Base-by-base conservation (phyloP, 2,113 vertebrate genomes). In the Phrynosoma blainvillii region DNA sequence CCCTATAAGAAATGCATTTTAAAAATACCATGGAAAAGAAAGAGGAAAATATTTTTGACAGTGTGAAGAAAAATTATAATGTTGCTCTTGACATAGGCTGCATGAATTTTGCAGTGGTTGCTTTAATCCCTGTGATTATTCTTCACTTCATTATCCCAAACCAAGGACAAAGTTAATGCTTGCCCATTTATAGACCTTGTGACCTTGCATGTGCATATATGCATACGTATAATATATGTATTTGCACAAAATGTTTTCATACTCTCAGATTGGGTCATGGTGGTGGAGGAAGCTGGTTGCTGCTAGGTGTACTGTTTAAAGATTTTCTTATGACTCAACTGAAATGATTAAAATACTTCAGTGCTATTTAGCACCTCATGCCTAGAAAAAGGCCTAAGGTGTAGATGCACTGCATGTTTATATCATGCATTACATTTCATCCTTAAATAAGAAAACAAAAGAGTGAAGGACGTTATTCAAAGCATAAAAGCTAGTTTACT, bases 361-460 rank as follows among this genome's bases (percentile, higher is more conserved):
- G 18, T 4, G 54, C n/a, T 6, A 56, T 82, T 36, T 73, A 71
- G 8, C 1, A 2, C 6, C 9, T 13, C 32, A 56, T 9, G 10
- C 59, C 8, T 10, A 54, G 30, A 82, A 86, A 42, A 90, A 89
- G 71, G 30, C 20, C 82, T 77, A 25, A 89, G 86, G 71, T 42
- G 66, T 36, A 87, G 76, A 78, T 87, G 20, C 12, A 89, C 23
- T 36, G 87, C 79, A 81, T 47, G n/a, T 84, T 91, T 84, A 62
- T 36, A 78, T 52, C 78, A 81, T 84, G 74, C n/a, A 59, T 71
- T 87, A 32, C 16, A 5, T 87, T 90, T 90, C 40, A 89, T 16
- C 82, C 83, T 83, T 82, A 25, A 16, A 68, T 83, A 20, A 87
- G 62, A 42, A 83, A 78, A 42, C 16, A 88, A 68, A 68, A n/a